phyloP scores from a whole-genome alignment of 2,797 vertebrate genomes.

The Artibeus lituratus region DNA sequence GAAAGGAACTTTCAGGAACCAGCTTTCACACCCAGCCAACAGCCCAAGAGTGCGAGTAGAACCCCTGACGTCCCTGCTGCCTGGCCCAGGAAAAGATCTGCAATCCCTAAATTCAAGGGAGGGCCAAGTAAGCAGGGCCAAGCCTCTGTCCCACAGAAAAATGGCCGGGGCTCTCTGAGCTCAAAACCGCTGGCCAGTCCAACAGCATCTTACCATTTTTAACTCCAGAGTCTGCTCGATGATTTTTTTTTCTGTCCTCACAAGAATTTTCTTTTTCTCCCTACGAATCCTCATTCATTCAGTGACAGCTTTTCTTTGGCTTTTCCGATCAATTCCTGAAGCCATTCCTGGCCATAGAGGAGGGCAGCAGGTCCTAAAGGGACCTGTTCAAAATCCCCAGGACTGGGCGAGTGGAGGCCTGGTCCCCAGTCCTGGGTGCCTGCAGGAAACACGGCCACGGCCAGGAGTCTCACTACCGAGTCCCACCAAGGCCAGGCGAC shows the following conservation, averaged over 20 bases:
- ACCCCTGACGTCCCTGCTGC: background rate
- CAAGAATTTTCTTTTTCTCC: background rate
- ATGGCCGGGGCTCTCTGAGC: background rate
- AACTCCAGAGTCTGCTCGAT: background rate
- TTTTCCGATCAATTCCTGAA: background rate
- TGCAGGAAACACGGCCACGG: rapidly evolving
- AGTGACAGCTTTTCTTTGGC: background rate
- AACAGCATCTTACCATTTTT: background rate
- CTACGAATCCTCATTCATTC: background rate
- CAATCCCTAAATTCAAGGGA: no score
- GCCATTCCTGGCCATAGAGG: background rate
- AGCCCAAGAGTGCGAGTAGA: background rate
- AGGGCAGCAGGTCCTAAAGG: background rate
- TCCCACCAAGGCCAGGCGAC: background rate
- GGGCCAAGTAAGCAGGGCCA: background rate
- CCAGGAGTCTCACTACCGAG: background rate
- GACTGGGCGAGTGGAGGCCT: background rate
- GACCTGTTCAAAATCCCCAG: background rate
- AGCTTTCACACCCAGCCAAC: background rate
- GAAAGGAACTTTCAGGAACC: background rate
- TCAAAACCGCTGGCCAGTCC: background rate
- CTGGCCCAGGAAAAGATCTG: background rate
- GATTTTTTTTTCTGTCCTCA: background rate
- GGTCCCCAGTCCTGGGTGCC: background rate
- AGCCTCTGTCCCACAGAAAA: background rate